Conservation (phyloP, 2,888 invertebrate genomes). For the Lysandra bellargus region DNA sequence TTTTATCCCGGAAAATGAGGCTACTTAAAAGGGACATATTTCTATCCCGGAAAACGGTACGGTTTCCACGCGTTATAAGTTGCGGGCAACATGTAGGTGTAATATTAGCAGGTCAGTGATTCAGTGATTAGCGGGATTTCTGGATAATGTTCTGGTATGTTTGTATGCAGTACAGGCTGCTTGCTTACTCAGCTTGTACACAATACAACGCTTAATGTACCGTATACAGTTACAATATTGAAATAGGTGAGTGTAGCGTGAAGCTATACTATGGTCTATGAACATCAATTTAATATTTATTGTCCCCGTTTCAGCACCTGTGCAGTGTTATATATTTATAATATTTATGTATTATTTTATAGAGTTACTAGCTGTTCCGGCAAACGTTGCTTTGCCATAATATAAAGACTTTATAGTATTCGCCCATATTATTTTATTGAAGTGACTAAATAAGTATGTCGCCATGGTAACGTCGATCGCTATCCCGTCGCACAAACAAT, state of each 20-base stretch:
- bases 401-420: too few species aligned
- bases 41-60: not conserved
- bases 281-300: not conserved
- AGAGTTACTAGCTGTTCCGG: too few species aligned
- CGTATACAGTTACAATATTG: not conserved
- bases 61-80: not conserved
- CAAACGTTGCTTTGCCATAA: too few species aligned
- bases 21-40: not conserved
- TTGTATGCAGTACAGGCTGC: not conserved
- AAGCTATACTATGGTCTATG: too few species aligned
- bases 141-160: constrained; percentile 2
- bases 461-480: too few species aligned
- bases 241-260: not conserved
- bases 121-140: constrained; percentile 3
- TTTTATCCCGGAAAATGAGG: too few species aligned
- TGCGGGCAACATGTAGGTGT: not conserved
- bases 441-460: too few species aligned
- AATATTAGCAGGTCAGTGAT: not conserved
- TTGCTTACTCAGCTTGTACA: not conserved
- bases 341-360: too few species aligned
- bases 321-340: too few species aligned
- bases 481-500: too few species aligned
- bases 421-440: too few species aligned
- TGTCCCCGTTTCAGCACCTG: not conserved
- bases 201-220: not conserved